phyloP scores from a whole-genome alignment of 2,113 vertebrate species.

The Spilogale gracilis region DNA sequence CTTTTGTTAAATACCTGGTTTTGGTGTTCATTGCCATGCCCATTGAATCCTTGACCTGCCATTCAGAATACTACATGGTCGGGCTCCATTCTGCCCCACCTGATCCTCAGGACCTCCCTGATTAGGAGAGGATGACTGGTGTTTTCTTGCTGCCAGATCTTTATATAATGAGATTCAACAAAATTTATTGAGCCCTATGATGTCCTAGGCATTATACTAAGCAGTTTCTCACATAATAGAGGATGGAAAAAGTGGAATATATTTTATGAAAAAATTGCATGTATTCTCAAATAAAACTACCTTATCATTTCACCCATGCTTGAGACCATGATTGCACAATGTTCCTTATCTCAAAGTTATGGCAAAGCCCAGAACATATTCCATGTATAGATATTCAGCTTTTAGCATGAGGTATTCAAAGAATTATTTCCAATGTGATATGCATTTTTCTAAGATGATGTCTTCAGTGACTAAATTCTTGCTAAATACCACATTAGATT shows the following conservation, averaged over 20 bases:
- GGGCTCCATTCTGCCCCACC: background rate
- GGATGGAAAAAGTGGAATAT: background rate
- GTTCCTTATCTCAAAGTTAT: background rate
- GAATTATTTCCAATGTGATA: background rate
- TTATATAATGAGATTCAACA: background rate
- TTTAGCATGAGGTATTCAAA: background rate
- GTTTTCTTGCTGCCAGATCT: background rate
- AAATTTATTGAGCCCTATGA: background rate
- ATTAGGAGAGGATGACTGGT: fast-evolving
- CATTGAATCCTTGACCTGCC: background rate
- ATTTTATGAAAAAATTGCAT: background rate
- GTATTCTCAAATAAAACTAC: background rate
- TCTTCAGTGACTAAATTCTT: background rate
- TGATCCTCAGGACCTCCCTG: background rate
- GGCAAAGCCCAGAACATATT: background rate
- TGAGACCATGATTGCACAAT: background rate
- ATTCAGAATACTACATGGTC: background rate
- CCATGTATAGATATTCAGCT: background rate
- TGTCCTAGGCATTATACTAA: background rate
- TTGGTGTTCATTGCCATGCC: background rate
- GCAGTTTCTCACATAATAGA: background rate
- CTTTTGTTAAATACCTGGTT: background rate
- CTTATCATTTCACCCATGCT: fast-evolving
- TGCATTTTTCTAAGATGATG: background rate
- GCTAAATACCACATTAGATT: background rate